These are phyloP conservation scores for Erythrocercus mccallii DNA, from an alignment of 2,113 vertebrate genomes.

Conservation along the genomic window DNA sequence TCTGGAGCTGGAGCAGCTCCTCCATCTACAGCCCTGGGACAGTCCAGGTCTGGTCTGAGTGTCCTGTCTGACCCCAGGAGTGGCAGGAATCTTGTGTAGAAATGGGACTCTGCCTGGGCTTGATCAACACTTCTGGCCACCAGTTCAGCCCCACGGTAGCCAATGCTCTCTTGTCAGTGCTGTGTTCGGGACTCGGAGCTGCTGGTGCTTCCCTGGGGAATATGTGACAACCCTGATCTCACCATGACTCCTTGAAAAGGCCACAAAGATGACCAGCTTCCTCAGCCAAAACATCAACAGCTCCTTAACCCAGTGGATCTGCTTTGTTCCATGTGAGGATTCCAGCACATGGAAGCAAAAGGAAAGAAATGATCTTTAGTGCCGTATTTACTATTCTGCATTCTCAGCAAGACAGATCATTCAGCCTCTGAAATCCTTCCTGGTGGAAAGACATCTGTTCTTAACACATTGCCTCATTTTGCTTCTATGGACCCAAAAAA, in stretches of 20 bases:
- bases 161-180: background rate
- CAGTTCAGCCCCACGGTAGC: background rate
- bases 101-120: background rate
- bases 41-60: background rate
- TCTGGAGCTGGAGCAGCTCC: background rate
- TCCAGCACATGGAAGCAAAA: background rate
- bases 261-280: background rate
- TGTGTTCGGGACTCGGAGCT: background rate
- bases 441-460: background rate
- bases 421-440: background rate
- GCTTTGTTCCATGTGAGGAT: background rate
- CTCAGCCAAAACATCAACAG: background rate
- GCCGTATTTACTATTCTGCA: background rate
- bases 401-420: background rate
- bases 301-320: background rate
- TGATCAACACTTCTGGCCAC: background rate
- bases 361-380: background rate
- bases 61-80: rapidly evolving
- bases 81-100: background rate
- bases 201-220: background rate
- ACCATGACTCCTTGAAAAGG: background rate
- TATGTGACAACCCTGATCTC: background rate
- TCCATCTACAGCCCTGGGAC: background rate
- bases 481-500: background rate
- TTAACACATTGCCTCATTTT: background rate